Percentiles rank a stretch among this genome's conserved stretches.
These are phyloP conservation scores for Candidula unifasciata DNA, from an alignment of 2,888 invertebrate genomes.

Conservation along the genomic window DNA sequence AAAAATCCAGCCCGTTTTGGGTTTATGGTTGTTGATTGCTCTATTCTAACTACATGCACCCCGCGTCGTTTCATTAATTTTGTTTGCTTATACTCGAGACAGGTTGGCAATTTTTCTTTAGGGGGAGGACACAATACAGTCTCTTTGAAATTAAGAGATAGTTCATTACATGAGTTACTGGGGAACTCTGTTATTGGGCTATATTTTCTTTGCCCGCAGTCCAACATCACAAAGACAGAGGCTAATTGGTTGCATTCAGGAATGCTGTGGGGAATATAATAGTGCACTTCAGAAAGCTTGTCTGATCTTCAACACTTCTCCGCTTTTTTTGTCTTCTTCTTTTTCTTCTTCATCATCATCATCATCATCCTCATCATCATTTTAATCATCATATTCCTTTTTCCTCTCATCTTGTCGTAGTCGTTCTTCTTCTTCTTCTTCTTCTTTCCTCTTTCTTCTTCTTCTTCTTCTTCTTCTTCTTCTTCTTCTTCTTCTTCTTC, in stretches of 20 bases:
- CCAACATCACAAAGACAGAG: no score
- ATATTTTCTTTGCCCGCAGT: no score
- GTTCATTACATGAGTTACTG: no score
- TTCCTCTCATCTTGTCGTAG: constrained; percentile 17
- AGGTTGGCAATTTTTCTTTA: no score
- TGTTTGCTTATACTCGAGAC: background rate
- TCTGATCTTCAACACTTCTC: background rate
- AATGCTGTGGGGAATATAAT: no score
- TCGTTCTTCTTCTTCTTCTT: background rate
- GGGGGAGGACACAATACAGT: no score
- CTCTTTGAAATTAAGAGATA: no score
- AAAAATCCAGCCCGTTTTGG: background rate
- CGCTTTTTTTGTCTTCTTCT: constrained; percentile 21
- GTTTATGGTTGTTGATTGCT: background rate
- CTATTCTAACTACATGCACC: background rate
- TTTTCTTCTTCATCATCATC: constrained; percentile 32
- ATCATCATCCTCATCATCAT: constrained; percentile 21
- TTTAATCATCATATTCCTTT: constrained; percentile 18
- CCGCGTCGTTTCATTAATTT: background rate
- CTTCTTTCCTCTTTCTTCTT: background rate
- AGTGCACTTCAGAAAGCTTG: background rate
- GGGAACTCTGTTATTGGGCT: no score
- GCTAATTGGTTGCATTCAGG: background rate
- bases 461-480: background rate
- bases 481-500: background rate